Evolutionary conservation across 1,140 invertebrate species (phyloP).

Genomic region (Drosophila sucinea): DNA sequence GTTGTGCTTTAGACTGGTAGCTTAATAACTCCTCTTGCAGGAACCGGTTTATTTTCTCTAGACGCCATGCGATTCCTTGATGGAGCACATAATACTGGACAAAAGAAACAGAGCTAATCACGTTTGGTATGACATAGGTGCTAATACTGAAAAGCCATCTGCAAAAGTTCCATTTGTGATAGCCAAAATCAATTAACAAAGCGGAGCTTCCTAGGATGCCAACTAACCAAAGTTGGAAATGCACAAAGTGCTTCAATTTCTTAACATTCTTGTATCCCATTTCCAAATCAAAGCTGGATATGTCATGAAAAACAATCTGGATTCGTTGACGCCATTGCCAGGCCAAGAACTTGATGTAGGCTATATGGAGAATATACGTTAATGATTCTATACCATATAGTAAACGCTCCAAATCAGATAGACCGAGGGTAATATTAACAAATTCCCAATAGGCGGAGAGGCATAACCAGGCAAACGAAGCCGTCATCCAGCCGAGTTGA

Average conservation of each 20-base stretch:
- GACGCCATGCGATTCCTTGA: constrained; percentile 32
- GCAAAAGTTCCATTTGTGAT: not conserved
- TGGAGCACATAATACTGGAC: constrained; percentile 51
- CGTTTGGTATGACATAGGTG: constrained; percentile 55
- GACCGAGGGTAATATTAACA: not conserved
- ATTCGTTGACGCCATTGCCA: constrained; percentile 36
- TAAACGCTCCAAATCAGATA: constrained; percentile 44
- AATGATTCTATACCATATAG: constrained; percentile 45
- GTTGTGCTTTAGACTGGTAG: not conserved
- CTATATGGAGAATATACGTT: constrained; percentile 48
- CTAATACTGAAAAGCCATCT: constrained; percentile 22
- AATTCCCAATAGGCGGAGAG: constrained; percentile 48
- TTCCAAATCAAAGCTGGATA: constrained; percentile 43
- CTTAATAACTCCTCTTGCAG: constrained; percentile 25
- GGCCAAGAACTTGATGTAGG: constrained; percentile 36
- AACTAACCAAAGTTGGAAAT: constrained; percentile 35
- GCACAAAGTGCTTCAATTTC: constrained; percentile 20
- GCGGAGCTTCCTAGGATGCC: constrained; percentile 22
- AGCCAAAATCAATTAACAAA: constrained; percentile 17
- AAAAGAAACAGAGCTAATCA: constrained; percentile 50
- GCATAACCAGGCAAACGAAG: constrained; percentile 37
- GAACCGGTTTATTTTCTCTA: constrained; percentile 22
- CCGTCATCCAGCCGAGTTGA: constrained; percentile 45
- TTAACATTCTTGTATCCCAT: constrained; percentile 26
- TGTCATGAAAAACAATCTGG: constrained; percentile 17